Base-by-base conservation (phyloP, 2,888 invertebrate species). In the Amblyjoppa fuscipennis region DNA sequence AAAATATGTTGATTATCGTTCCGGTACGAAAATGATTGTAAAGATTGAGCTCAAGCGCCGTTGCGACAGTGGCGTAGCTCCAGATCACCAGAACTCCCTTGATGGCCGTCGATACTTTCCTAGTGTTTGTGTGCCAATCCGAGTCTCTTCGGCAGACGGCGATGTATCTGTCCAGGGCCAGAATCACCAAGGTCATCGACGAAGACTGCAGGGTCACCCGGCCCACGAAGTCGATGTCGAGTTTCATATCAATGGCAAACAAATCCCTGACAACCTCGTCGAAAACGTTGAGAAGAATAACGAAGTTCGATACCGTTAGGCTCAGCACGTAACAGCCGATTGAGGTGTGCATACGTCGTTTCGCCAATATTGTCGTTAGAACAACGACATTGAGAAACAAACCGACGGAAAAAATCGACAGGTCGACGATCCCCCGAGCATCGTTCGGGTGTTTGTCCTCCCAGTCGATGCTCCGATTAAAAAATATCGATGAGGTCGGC, bases 181-280 rank as follows among this genome's bases (percentile, higher is more conserved):
- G 79, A 20, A 92, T 81, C 1, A 88, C 89, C 20, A 92, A 85
- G 25, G 91, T 92, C 64, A 91, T 74, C 0, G 91, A 82, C 1
- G 92, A 90, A 11, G 91, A 89, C 59, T 90, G 90, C 64, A 92
- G 90, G 49, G 89, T 93, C 61, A 93, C 83, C 68, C 90, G 79
- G 9, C 89, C 90, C 20, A 92, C 86, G 82, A 92, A 92, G 75
- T 91, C 91, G 80, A 90, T 87, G 83, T 93, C 90, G 16, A 91
- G 75, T 38, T 82, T 34, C 49, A 90, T 81, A 3, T 89, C 53
- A 9, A 90, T 38, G 69, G 83, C 73, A 86, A 90, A 90, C 86
- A 85, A 88, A 76, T 87, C 89, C 28, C 74, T 73, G 2, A 91
- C 61, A 6, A 91, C 81, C 69, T 91, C 89, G 68, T 89, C 81